Evolutionary conservation across 1,140 invertebrate genomes (phyloP).

Genomic region (Helicoverpa zea): DNA sequence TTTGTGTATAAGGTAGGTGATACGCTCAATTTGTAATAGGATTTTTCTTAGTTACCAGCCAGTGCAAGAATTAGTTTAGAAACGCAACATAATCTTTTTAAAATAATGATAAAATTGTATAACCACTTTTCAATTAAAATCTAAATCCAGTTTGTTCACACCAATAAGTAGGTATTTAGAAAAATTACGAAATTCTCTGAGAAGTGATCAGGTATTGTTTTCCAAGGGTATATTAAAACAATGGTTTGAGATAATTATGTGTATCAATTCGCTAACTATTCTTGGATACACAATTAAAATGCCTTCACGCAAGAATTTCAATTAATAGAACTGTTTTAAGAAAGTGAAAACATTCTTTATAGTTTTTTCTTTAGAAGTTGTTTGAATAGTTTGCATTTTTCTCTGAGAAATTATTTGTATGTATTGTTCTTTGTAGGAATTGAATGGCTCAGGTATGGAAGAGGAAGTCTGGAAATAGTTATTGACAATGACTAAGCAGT

Average conservation of each 20-base stretch:
- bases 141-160: neutral
- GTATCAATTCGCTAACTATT: neutral
- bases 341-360: neutral
- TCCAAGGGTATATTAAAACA: neutral
- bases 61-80: too few relatives aligned
- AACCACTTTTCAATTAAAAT: neutral
- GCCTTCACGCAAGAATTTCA: neutral
- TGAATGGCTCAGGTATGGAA: too few relatives aligned
- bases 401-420: too few relatives aligned
- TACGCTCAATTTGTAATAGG: too few relatives aligned
- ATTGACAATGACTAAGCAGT: too few relatives aligned
- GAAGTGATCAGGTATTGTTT: neutral
- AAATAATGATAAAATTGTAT: too few relatives aligned
- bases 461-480: too few relatives aligned
- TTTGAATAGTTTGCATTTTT: too few relatives aligned
- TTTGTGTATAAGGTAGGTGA: too few relatives aligned
- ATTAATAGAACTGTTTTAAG: neutral
- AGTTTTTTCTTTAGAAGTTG: neutral
- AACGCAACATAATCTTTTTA: too few relatives aligned
- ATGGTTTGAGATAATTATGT: neutral
- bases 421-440: too few relatives aligned
- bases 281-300: neutral
- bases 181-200: neutral
- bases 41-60: too few relatives aligned
- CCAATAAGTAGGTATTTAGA: neutral